These are phyloP conservation scores for Oxygymnocypris stewartii DNA, from an alignment of 2,113 vertebrate genomes.

Conservation along the genomic window DNA sequence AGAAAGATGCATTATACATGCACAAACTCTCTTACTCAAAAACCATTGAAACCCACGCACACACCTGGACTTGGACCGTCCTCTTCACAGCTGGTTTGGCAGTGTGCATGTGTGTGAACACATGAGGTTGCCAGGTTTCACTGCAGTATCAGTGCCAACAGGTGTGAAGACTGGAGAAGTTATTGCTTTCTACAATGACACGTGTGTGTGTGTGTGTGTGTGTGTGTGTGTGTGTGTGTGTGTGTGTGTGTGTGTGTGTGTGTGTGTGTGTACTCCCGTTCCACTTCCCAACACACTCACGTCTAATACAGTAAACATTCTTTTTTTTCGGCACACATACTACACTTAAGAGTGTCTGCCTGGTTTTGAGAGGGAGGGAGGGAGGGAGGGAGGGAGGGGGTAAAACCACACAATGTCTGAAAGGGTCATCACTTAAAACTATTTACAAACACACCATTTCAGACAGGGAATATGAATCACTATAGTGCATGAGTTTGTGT, in stretches of 20 bases:
- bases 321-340: background rate
- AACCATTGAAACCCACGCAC: conserved; percentile 20
- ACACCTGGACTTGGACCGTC: conserved; percentile 59
- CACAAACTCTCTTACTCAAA: background rate
- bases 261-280: background rate
- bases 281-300: background rate
- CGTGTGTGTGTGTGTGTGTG: conserved; percentile 16
- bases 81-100: conserved; percentile 64
- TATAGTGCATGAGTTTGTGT: conserved; percentile 5
- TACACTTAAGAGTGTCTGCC: conserved; percentile 17
- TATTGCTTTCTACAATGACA: conserved; percentile 18
- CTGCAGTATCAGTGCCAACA: conserved; percentile 39
- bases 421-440: conserved; percentile 26
- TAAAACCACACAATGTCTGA: conserved; percentile 18
- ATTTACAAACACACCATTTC: conserved; percentile 37
- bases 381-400: conserved; percentile 4
- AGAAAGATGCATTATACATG: conserved; percentile 21
- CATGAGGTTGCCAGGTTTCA: conserved; percentile 9
- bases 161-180: conserved; percentile 6
- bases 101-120: background rate
- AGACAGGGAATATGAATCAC: conserved; percentile 43
- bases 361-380: conserved; percentile 15
- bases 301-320: background rate
- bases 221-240: background rate
- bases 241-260: too few species aligned